Base-by-base conservation (phyloP, 2,888 invertebrate species). In the Steinernema carpocapsae region DNA sequence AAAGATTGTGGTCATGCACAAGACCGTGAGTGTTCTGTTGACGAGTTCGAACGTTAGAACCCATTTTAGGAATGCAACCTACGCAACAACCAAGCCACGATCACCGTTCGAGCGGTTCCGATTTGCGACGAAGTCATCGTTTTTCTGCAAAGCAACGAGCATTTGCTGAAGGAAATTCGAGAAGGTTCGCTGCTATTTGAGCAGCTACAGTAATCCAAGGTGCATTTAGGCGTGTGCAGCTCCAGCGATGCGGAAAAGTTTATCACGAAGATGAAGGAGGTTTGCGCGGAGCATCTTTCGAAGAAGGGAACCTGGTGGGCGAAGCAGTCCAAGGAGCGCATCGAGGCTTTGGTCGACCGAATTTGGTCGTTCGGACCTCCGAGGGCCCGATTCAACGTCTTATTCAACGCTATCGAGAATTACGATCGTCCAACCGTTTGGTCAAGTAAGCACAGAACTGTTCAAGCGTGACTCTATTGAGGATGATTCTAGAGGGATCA, bases 311-410 rank as follows among this genome's bases (percentile, higher is more conserved):
- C 84, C n/a, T 84, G 82, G 79, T 86, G 86, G 86, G 77, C 78
- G 73, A 77, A 77, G 51, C 83, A 82, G 72, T 70, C 78, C n/a
- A 75, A 77, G 32, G 83, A 82, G 48, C 76, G 83, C 22, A 80
- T 86, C 70, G 77, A 77, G 26, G 32, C 84, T 32, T 45, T 82
- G 7, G 78, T 75, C 37, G 78, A 76, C 51, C 79, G 88, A 91
- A 89, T 99, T 81, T 97, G 96, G 96, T 92, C 94, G 3, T 92
- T 97, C 80, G 96, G 97, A 0, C 95, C 95, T 2, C 91, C 93
- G 79, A 92, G 93, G 87, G 93, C 93, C 87, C 94, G 95, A 71
- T 92, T 94, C 0, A 99, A 97, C 90, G 89, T 97, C 76, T 90
- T 99, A 59, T 88, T 99, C 2, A 97, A 97, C 88, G 90, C 92